phyloP scores from a whole-genome alignment of 2,797 vertebrate genomes.

The Pyrocephalus nanus region DNA sequence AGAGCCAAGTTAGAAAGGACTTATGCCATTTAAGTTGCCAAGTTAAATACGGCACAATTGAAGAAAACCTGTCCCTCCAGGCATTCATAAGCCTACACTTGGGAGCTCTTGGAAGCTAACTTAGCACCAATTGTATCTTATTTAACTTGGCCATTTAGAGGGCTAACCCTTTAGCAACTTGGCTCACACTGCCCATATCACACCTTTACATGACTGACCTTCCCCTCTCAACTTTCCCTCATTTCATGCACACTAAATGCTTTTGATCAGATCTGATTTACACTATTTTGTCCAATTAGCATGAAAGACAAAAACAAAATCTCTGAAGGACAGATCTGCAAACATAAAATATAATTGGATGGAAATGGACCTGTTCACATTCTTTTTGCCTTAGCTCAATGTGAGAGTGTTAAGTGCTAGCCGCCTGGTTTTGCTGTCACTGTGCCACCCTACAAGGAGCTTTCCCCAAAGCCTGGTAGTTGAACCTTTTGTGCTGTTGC shows the following conservation, averaged over 20 bases:
- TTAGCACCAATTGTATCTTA: constrained; percentile 64
- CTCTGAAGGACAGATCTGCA: constrained; percentile 14
- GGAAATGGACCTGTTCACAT: background rate
- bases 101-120: constrained; percentile 66
- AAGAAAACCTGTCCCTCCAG: constrained; percentile 61
- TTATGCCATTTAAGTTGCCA: constrained; percentile 65
- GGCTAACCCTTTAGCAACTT: constrained; percentile 66
- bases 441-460: background rate
- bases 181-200: constrained; percentile 61
- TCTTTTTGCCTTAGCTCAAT: constrained; percentile 24
- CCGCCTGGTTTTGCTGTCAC: background rate
- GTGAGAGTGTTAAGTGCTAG: background rate
- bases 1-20: constrained; percentile 69
- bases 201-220: constrained; percentile 67
- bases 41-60: constrained; percentile 69
- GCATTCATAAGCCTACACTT: constrained; percentile 42
- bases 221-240: constrained; percentile 33
- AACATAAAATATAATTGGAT: constrained; percentile 53
- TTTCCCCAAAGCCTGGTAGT: background rate
- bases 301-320: constrained; percentile 56
- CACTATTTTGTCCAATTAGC: constrained; percentile 47
- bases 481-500: background rate
- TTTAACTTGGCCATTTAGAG: constrained; percentile 72
- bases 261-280: constrained; percentile 57
- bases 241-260: background rate